Base-by-base conservation (phyloP, 2,113 vertebrate species). In the Gopherus flavomarginatus region DNA sequence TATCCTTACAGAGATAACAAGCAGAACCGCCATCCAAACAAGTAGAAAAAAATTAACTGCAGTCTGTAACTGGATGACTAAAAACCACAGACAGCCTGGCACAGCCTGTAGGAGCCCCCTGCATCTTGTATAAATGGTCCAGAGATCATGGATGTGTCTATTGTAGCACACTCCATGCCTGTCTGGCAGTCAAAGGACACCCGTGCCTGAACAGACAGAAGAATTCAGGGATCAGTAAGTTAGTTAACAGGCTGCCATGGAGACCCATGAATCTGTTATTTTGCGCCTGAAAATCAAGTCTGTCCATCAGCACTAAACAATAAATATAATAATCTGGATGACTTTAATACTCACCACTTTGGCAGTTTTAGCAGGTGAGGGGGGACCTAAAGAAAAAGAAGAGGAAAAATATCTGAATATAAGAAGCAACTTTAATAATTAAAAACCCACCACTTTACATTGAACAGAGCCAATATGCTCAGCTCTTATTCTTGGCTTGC, bases 291-390 rank as follows among this genome's bases (percentile, higher is more conserved):
- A 8, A 7, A 0, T 27, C 10, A 83, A 78, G 5, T n/a, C 52
- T 75, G 27, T 85, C 56, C 13, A 82, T 75, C 54, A 79, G 26
- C 83, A 96, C 35, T 17, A 14, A 50, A 56, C 38, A 90, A 47
- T 65, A 85, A 91, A 75, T 35, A 44, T 54, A 24, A 80, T 56
- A 79, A 92, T 81, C 69, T 52, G 26, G 22, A 83, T 21, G 27
- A 49, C 92, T 81, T 35, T 52, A n/a, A 89, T 98, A 99, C 99
- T 99, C 98, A 99, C 99, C 91, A 98, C 99, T 98, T 99, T 99
- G 75, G 98, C 93, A n/a, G 99, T 98, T 98, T 99, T 99, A 95
- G 99, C 98, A 92, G 99, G 99, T 96, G 99, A 99, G 6, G 99
- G 98, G 90, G 99, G 99, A 98, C 99, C 99, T 99, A 98, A 94